Evolutionary conservation across 2,113 vertebrate species (phyloP), one percentile per base, ranked within the genome.

Genomic region (Malurus melanocephalus): DNA sequence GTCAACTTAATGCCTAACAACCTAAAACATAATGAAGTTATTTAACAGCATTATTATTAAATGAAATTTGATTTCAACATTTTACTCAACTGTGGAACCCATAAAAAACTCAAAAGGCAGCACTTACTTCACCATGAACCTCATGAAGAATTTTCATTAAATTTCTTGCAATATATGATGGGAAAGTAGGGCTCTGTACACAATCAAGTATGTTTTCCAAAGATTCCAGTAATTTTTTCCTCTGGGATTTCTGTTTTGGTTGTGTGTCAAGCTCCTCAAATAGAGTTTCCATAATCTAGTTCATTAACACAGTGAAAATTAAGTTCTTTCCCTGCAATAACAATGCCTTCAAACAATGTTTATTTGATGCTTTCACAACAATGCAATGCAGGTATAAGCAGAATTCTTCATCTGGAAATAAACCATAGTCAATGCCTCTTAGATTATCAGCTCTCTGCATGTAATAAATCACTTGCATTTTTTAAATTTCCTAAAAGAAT

Each of bases 41-140:
- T 66, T 72, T 80, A 93, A 62, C 35, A 72, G 57, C 26, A 33
- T 52, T 81, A 61, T 45, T 75, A 33, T 28, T 61, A 75, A 42
- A 57, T 14, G 5, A 84, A 74, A 86, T 33, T 28, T 28, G 20
- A 55, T 49, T 76, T 81, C 43, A 62, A 38, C n/a, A 55, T 79
- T 60, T 88, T 61, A 53, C 0, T 69, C 23, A 75, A 86, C 22
- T 30, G 30, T 17, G 82, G 32, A 85, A 82, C 12, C 21, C 19
- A 52, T 17, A 48, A 53, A 78, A 48, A 80, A 17, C 16, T 38
- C 42, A 26, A 90, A 82, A 89, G 16, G 16, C 23, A 3, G 38
- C 46, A 95, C 96, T 56, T 35, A 97, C 99, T 97, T 98, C 97
- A 80, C 98, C 98, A 52, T 97, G 97, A 80, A 99, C 96, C 10